phyloP scores from a whole-genome alignment of 1,140 invertebrate genomes.

The Monomorium pharaonis region DNA sequence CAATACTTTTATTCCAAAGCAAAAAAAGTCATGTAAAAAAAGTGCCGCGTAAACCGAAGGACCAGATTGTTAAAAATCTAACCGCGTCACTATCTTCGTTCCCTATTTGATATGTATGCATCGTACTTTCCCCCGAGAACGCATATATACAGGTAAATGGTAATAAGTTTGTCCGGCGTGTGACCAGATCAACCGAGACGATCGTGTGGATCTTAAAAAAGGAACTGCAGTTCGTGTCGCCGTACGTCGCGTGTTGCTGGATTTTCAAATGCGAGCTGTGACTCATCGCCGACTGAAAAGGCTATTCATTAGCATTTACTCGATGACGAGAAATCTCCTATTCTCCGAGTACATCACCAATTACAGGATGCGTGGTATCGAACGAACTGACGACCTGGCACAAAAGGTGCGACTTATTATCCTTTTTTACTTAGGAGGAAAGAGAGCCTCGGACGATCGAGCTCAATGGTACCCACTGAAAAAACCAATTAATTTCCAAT shows the following conservation, averaged over 20 bases:
- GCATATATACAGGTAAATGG: conserved; percentile 39
- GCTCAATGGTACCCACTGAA: conserved; percentile 28
- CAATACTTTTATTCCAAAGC: too few relatives aligned
- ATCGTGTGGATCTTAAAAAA: conserved; percentile 1
- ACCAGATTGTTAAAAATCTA: not conserved
- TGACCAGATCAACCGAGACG: conserved; percentile 38
- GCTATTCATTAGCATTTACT: conserved; percentile 52
- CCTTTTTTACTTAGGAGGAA: not conserved
- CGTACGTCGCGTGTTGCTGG: conserved; percentile 55
- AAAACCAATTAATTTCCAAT: conserved; percentile 82
- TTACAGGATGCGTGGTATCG: conserved; percentile 30
- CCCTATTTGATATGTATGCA: not conserved
- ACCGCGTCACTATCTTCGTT: not conserved
- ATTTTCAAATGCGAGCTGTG: conserved; percentile 39
- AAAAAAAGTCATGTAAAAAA: too few relatives aligned
- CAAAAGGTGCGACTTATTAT: conserved; percentile 34
- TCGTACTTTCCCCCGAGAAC: conserved; percentile 17
- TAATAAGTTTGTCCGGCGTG: conserved; percentile 55
- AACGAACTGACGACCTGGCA: conserved; percentile 9
- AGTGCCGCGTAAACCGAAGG: too few relatives aligned
- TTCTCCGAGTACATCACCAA: conserved; percentile 29
- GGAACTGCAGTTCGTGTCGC: conserved; percentile 23
- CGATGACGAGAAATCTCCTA: conserved; percentile 36
- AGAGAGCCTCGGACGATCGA: conserved; percentile 26
- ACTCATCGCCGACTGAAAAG: conserved; percentile 38